A percentile compares a stretch with the other conserved stretches of the same genome.
Evolutionary conservation across 1,140 invertebrate species (phyloP).

Genomic region (Tetranychus cinnabarinus): DNA sequence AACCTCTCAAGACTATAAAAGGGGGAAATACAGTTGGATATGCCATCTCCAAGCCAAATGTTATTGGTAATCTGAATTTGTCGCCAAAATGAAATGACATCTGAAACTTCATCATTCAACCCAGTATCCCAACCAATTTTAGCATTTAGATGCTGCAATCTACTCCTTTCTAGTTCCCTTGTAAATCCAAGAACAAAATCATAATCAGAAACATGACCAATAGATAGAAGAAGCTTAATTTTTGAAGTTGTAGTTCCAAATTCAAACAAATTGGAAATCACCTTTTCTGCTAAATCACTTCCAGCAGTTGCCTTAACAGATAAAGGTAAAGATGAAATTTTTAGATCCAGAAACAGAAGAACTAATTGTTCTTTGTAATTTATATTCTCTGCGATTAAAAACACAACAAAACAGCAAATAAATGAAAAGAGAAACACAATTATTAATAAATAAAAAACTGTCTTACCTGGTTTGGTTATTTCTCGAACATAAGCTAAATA

Average conservation of each 20-base stretch:
- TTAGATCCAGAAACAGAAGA: constrained; percentile 13
- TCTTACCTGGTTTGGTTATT: constrained; percentile 9
- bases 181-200: constrained; percentile 8
- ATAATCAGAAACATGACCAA: constrained; percentile 9
- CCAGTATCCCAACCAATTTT: constrained; percentile 13
- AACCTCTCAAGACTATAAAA: constrained; percentile 9
- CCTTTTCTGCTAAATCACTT: constrained; percentile 8
- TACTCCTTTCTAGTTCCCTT: constrained; percentile 4
- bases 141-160: background rate
- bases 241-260: background rate
- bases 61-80: constrained; percentile 2
- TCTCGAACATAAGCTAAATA: constrained; percentile 12
- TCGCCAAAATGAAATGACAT: constrained; percentile 11
- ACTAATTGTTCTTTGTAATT: constrained; percentile 6
- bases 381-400: background rate
- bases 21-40: constrained; percentile 14
- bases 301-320: constrained; percentile 10
- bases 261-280: constrained; percentile 11
- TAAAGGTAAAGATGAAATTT: constrained; percentile 7
- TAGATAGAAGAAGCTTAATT: constrained; percentile 4
- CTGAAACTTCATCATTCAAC: constrained; percentile 8
- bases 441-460: background rate
- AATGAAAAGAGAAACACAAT: too few relatives aligned
- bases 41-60: constrained; percentile 17
- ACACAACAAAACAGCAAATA: background rate